phyloP scores from a whole-genome alignment of 2,797 vertebrate genomes.

The Hippopotamyrus pictus region DNA sequence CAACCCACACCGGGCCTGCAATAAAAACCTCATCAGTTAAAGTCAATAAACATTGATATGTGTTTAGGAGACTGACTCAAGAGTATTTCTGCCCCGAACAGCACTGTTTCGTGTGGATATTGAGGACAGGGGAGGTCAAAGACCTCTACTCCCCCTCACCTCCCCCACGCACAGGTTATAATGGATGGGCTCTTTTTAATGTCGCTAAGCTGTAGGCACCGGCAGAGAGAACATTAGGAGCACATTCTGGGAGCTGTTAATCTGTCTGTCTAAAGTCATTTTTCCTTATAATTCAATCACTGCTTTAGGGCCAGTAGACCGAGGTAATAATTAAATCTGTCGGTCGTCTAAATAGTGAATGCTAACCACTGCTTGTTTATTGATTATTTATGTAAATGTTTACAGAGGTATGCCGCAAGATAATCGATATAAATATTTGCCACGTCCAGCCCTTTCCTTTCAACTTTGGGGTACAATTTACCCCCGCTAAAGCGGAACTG shows the following conservation, averaged over 20 bases:
- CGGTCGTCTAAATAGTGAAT: neutral
- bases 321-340: neutral
- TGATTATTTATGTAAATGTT: neutral
- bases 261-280: neutral
- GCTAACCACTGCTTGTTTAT: neutral
- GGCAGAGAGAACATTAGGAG: neutral
- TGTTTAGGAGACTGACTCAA: neutral
- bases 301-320: neutral
- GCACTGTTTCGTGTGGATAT: neutral
- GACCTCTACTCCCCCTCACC: neutral
- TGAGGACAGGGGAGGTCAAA: neutral
- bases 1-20: neutral
- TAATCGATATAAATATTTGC: neutral
- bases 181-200: neutral
- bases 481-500: neutral
- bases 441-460: neutral
- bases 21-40: slow-evolving; percentile 7
- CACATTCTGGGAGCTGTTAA: neutral
- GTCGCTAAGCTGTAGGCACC: neutral
- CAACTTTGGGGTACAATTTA: neutral
- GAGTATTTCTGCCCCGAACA: neutral
- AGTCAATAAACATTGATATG: slow-evolving; percentile 7
- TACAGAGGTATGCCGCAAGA: slow-evolving; percentile 1
- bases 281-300: slow-evolving; percentile 6
- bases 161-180: neutral